Evolutionary conservation across 2,888 invertebrate genomes (phyloP), one percentile per base, ranked within the genome.

Genomic region (Erebia epiphron): DNA sequence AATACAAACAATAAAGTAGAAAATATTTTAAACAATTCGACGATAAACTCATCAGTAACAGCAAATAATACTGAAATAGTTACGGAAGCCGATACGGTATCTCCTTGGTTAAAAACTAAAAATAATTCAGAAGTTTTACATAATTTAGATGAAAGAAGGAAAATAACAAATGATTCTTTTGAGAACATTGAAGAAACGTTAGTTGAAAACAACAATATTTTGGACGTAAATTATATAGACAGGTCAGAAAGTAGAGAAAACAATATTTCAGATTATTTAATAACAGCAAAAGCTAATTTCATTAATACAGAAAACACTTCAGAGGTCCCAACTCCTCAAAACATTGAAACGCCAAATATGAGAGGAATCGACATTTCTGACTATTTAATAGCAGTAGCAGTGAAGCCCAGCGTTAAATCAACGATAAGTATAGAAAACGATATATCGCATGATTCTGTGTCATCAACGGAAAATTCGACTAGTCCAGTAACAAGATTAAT

Each of bases 301-400:
- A 57, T 10, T 26, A 57, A 13, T 13, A 3, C 21, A 21, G 14
- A 8, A 14, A 35, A 8, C 14, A 14, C 8, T 7, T 5, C 14
- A 57, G 26, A 57, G 13, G 13, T 57, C 14, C 43, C 18, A 3
- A 35, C 16, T 43, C 13, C 9, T 61, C 8, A 0, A 7, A 46
- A 21, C 61, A 46, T 7, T 46, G 43, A 46, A 18, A 13, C 61
- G 5, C 43, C 8, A 14, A 5, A 4, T 11, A 43, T 10, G 1
- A 16, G 3, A 60, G 43, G 46, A 61, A 46, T 13, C 43, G 18
- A 61, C 8, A 16, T 18, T 18, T 61, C 61, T 41, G 60, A 41
- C 60, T n/a, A 41, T 41, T 16, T 60, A 58, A 58, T 35, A 60
- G 16, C 41, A 60, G n/a, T 60, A 60, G 41, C 41, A 41, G 41